Base-by-base conservation (phyloP, 2,888 invertebrate species). In the Sussaba pulchella region DNA sequence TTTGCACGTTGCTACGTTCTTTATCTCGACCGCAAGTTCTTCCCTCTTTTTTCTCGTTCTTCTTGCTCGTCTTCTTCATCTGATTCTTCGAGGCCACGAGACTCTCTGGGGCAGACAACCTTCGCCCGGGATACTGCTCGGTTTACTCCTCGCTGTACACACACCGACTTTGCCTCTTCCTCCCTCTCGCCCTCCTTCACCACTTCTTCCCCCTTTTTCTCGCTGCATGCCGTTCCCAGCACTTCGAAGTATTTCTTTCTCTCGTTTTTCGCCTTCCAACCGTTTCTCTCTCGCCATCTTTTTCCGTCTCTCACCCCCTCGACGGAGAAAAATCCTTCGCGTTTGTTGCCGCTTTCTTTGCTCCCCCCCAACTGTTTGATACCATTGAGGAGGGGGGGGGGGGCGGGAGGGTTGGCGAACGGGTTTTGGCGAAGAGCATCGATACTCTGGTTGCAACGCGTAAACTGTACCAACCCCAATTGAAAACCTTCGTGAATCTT, bases 51-150 rank as follows among this genome's bases (percentile, higher is more conserved):
- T 71, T 64, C 72, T 76, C 73, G 57, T 54, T 75, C 67, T 79
- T 76, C 73, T 82, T 71, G 47, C 79, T 50, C 2, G 31, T 78
- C 83, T 85, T 82, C 75, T 79, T 78, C 72, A 79, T 87, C 85
- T 84, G 85, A 85, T 83, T 86, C 86, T 85, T 86, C 87, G 89
- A 89, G 90, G 89, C 87, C 90, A 88, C 88, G 87, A 86, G 87
- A 86, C 89, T 86, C 87, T 86, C 85, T 57, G 57, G 85, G 84
- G 87, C 88, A 89, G 89, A 90, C 90, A 91, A 90, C 91, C 91
- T 91, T 91, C 90, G 81, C 81, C 72, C 75, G 78, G 78, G 79
- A 84, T 83, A 82, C 82, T 66, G 79, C 84, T 74, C 76, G 69
- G 80, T 71, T 79, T 69, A 61, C 81, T 85, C 76, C 76, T 82